phyloP scores from a whole-genome alignment of 2,113 vertebrate genomes.

The Sigmodon hispidus region DNA sequence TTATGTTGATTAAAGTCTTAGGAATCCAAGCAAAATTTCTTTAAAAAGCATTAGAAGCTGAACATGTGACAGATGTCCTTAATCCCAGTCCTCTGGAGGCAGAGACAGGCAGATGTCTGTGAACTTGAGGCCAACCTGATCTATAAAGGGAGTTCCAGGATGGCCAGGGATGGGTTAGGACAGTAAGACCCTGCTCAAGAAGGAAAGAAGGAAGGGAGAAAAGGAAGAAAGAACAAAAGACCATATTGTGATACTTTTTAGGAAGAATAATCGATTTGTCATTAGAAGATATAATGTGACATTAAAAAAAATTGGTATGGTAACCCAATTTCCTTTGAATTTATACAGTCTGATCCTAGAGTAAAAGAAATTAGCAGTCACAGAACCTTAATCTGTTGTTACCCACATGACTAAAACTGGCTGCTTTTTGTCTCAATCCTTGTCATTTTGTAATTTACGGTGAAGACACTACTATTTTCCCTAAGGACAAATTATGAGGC shows the following conservation, averaged over 20 bases:
- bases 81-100: not conserved
- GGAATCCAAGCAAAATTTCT: not conserved
- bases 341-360: not conserved
- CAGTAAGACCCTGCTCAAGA: not conserved
- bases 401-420: not conserved
- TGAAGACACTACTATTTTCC: not conserved
- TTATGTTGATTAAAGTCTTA: constrained; percentile 32
- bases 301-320: constrained; percentile 1
- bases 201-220: not conserved
- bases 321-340: not conserved
- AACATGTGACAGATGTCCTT: not conserved
- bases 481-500: not conserved
- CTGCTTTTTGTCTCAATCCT: not conserved
- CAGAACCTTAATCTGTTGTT: not conserved
- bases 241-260: not conserved
- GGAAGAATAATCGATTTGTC: not conserved
- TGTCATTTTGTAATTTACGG: not conserved
- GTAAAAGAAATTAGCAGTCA: not conserved
- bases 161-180: no score
- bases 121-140: not conserved
- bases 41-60: not conserved
- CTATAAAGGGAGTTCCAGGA: not conserved
- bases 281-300: not conserved
- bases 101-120: not conserved
- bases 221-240: not conserved